A percentile compares a stretch with the other conserved stretches of the same genome.
Conservation (phyloP, 2,113 vertebrate genomes). For the Pollachius pollachius region DNA sequence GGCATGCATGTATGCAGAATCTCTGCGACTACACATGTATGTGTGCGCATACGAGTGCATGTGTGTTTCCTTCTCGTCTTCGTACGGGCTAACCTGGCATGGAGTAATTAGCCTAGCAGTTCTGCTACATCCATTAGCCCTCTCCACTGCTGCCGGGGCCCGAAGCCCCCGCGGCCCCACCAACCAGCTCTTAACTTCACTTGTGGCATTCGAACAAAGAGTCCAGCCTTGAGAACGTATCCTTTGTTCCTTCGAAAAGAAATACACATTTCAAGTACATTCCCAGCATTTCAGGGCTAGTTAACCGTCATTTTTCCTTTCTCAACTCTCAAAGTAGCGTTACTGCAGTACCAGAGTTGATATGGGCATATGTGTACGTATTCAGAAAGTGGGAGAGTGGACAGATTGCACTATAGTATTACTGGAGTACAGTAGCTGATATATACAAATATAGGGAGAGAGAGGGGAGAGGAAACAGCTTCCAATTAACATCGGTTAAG, state of each 20-base stretch:
- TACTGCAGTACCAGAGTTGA: no score
- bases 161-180: constrained; percentile 46
- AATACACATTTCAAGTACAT: constrained; percentile 37
- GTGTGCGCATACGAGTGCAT: no score
- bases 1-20: no score
- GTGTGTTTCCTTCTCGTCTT: neutral
- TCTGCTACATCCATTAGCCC: constrained; percentile 67
- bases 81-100: constrained; percentile 48
- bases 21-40: no score
- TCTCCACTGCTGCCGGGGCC: constrained; percentile 23
- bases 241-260: constrained; percentile 46
- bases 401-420: no score
- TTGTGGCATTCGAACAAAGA: constrained; percentile 58
- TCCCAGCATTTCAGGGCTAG: constrained; percentile 46
- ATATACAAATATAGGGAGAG: no score
- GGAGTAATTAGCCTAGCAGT: constrained; percentile 50
- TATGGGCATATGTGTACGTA: no score
- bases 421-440: no score
- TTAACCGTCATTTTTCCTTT: constrained; percentile 36
- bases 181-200: constrained; percentile 55
- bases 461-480: no score
- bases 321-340: no score
- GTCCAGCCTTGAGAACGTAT: constrained; percentile 50
- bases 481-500: no score
- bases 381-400: no score